phyloP scores from a whole-genome alignment of 1,140 invertebrate genomes.

The Eueides isabella region DNA sequence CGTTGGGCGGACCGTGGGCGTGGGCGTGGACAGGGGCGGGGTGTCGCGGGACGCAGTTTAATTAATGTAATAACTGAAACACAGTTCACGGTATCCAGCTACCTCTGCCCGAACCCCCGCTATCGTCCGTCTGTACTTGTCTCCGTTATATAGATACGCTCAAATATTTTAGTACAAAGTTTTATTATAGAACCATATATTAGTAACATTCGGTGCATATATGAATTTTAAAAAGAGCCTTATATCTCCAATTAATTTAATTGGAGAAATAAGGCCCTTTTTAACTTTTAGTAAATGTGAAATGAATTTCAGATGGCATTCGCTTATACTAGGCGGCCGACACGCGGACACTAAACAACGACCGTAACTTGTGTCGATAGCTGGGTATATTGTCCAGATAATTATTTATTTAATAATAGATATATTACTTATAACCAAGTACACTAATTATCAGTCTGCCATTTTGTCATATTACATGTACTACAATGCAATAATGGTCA shows the following conservation, averaged over 20 bases:
- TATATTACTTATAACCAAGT: background rate
- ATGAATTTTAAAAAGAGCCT: no score
- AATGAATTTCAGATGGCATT: background rate
- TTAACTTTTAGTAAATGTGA: background rate
- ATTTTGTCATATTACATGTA: background rate
- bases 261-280: no score
- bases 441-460: background rate
- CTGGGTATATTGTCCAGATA: constrained; percentile 3
- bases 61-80: constrained; percentile 78
- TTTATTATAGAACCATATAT: background rate
- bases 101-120: constrained; percentile 24
- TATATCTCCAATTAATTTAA: no score
- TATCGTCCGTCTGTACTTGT: constrained; percentile 25
- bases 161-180: constrained; percentile 1
- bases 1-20: background rate
- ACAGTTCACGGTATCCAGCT: constrained; percentile 46
- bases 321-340: no score
- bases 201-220: no score
- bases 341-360: no score
- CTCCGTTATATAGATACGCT: background rate
- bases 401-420: constrained; percentile 17
- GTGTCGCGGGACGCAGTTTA: constrained; percentile 56
- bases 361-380: background rate
- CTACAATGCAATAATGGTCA: background rate
- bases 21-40: constrained; percentile 35